Conservation (phyloP, 2,113 vertebrate species). For the Prolemur simus region DNA sequence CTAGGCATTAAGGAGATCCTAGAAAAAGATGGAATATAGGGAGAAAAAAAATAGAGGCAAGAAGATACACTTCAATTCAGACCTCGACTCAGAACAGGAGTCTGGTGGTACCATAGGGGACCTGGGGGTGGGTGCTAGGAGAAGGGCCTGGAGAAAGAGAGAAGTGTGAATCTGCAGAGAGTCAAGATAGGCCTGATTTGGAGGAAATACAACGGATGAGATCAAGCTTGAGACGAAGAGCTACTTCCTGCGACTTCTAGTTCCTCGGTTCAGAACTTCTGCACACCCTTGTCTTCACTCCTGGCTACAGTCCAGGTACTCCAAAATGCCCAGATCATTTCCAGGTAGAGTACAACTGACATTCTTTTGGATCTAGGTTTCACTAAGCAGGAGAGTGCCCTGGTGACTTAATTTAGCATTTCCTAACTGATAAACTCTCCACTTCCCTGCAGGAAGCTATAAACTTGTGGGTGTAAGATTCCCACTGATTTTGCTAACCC, state of each 20-base stretch:
- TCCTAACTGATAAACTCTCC: slow-evolving; percentile 25
- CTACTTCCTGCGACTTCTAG: background rate
- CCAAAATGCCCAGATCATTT: background rate
- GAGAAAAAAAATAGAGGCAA: background rate
- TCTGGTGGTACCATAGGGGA: background rate
- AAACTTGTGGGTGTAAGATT: background rate
- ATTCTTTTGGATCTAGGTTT: slow-evolving; percentile 32
- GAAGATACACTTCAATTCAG: background rate
- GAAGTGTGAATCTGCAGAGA: background rate
- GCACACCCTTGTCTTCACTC: background rate
- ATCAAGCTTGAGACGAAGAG: background rate
- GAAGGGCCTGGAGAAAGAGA: background rate
- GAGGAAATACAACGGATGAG: background rate
- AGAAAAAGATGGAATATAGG: slow-evolving; percentile 4
- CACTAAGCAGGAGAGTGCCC: background rate
- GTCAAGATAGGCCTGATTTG: background rate
- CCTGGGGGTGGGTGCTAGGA: background rate
- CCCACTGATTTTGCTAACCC: slow-evolving; percentile 19
- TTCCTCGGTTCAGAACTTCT: background rate
- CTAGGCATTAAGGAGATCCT: slow-evolving; percentile 23
- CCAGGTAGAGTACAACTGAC: background rate
- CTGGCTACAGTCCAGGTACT: background rate
- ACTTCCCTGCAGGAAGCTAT: slow-evolving; percentile 36
- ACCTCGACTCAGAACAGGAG: background rate
- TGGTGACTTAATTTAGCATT: slow-evolving; percentile 42